Evolutionary conservation across 2,797 vertebrate genomes (phyloP).

Genomic region (Periophthalmus magnuspinnatus): DNA sequence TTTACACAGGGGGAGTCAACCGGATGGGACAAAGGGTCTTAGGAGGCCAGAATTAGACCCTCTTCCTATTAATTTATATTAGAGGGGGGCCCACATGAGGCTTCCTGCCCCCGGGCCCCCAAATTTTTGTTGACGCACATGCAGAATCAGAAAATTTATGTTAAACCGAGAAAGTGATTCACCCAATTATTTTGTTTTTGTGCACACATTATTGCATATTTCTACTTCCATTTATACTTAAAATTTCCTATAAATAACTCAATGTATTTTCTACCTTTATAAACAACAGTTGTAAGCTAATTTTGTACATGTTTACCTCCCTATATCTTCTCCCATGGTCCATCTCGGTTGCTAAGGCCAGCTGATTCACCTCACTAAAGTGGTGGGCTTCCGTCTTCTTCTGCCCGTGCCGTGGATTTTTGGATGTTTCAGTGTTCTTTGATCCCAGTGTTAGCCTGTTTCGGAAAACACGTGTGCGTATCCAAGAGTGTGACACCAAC

Average conservation of each 20-base stretch:
- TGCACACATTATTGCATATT: not conserved
- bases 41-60: too few species aligned
- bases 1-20: too few species aligned
- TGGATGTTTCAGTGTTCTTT: conserved; percentile 73
- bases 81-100: too few species aligned
- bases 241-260: not conserved
- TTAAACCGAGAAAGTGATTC: not conserved
- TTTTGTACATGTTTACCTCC: not conserved
- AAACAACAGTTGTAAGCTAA: not conserved
- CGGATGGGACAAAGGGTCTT: too few species aligned
- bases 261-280: too few species aligned
- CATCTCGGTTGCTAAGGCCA: conserved; percentile 57
- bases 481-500: conserved; percentile 59
- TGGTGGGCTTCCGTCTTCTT: conserved; percentile 81
- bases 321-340: conserved; percentile 27
- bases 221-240: not conserved
- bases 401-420: conserved; percentile 78
- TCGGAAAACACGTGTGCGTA: conserved; percentile 61
- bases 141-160: not conserved
- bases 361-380: conserved; percentile 48
- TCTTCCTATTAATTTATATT: too few species aligned
- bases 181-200: not conserved
- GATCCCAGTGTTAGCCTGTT: conserved; percentile 63
- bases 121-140: too few species aligned
- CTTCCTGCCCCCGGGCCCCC: too few species aligned